Evolutionary conservation across 1,140 invertebrate species (phyloP), one percentile per base, ranked within the genome.

Genomic region (Aradophagus sp.): DNA sequence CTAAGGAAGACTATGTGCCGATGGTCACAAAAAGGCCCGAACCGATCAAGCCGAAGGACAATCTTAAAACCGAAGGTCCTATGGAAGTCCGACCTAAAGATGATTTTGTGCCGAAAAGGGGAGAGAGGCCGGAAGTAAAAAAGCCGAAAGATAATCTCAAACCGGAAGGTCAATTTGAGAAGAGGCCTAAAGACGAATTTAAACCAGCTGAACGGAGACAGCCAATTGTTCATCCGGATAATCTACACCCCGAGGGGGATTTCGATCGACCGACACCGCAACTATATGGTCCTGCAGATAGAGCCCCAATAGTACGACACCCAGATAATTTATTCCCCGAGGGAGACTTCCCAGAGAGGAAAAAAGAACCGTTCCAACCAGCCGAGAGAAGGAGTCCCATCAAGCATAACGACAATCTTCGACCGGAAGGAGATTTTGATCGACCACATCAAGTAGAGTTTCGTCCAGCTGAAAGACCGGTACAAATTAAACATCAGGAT

Each of bases 201-300:
- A 71, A 29, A 42, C 81, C 58, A 1, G 41, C 48, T n/a, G 52
- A 50, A 11, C 8, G 88, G 67, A 86, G 87, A 26, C 80, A 86
- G 7, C 88, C 89, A 27, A 87, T 86, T 23, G 88, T 83, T 75
- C 88, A 89, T 36, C 83, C 87, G 67, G 91, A 92, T 78, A 92
- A 92, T 74, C 81, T 93, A 10, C 85, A 81, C 67, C 86, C 87
- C 45, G 89, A 90, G 66, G 87, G 83, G 5, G 84, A 87, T 13
- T 88, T 88, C 53, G 77, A 82, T 34, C 75, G 77, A 61, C 76
- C 53, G 17, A 16, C 66, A 65, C 14, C 75, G 70, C 65, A 62
- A 48, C 41, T 55, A 16, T 68, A 61, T 20, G 66, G 44, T 14
- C 72, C 70, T 13, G 84, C 76, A 2, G 81, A 84, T 26, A 62